phyloP scores from a whole-genome alignment of 2,797 vertebrate species.

The Gila robusta region DNA sequence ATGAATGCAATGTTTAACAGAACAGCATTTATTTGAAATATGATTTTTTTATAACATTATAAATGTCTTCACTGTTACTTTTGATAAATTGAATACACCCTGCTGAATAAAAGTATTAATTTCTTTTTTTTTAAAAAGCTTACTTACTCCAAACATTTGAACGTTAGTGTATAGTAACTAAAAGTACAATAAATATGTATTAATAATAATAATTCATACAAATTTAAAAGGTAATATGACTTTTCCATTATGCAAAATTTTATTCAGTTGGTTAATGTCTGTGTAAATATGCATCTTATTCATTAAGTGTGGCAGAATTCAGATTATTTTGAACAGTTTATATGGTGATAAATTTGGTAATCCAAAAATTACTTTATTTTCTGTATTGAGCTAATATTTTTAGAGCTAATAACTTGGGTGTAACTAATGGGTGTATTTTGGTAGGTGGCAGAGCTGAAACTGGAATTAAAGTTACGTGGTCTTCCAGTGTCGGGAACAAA shows the following conservation, averaged over 20 bases:
- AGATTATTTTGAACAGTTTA: neutral
- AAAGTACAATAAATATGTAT: neutral
- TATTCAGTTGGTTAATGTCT: neutral
- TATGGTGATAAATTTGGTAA: neutral
- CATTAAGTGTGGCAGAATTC: neutral
- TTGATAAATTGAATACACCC: neutral
- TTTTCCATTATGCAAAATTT: neutral
- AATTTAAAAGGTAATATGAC: neutral
- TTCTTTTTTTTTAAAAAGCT: neutral
- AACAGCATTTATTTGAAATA: too few relatives aligned
- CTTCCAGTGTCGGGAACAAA: conserved; percentile 97
- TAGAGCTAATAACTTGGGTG: neutral
- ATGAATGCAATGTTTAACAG: neutral
- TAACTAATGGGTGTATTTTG: neutral
- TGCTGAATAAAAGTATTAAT: neutral
- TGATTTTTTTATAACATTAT: too few relatives aligned
- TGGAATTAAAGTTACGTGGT: conserved; percentile 93
- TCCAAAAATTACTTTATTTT: neutral
- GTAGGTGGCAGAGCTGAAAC: conserved; percentile 95
- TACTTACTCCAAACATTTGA: neutral
- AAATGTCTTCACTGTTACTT: too few relatives aligned
- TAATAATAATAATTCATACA: neutral
- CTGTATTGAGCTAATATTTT: neutral
- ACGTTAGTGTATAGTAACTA: neutral
- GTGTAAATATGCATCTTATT: neutral